Evolutionary conservation across 2,113 vertebrate genomes (phyloP), one percentile per base, ranked within the genome.

Genomic region (Hucho hucho): DNA sequence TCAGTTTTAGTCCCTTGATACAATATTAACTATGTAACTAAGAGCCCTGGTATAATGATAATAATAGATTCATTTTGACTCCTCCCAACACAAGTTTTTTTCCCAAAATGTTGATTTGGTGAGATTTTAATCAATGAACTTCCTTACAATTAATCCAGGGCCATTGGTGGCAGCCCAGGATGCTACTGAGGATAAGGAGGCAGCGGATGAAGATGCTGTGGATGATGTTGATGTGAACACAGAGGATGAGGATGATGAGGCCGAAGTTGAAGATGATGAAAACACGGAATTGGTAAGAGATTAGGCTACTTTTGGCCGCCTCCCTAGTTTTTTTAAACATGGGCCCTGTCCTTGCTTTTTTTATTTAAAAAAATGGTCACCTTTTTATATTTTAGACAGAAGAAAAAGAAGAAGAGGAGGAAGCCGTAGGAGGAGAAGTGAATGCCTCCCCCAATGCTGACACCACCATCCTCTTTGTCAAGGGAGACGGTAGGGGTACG

Each of bases 181-280:
- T 86, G 94, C 94, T 64, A 97, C 95, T 1, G 98, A 99, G 82
- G 98, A 99, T 78, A 97, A 99, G 86, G 97, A 99, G 88, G 94
- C 92, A 22, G 90, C 94, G 0, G 92, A 98, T 1, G 97, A 99
- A 88, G 97, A 98, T 26, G 86, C 91, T 0, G 91, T 94, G 24
- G 97, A 99, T 68, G 97, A 99, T 22, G 58, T 61, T 22, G n/a
- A n/a, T 32, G 95, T 93, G 2, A 77, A 96, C n/a, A 93, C 97
- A 14, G 97, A 99, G 87, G 98, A 98, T 78, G 97, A 99, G 84
- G 98, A 99, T 72, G 97, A 99, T 75, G 97, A 98, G 89, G 97
- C 95, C 2, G 98, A 99, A 78, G 96, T 98, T 53, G 97, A 99
- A 84, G 98, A 99, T 74, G 98, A 99, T 74, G 97, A 99, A 2